A percentile compares a stretch with the other conserved stretches of the same genome.
Conservation (phyloP, 1,140 invertebrate genomes). For the Hyles vespertilio region DNA sequence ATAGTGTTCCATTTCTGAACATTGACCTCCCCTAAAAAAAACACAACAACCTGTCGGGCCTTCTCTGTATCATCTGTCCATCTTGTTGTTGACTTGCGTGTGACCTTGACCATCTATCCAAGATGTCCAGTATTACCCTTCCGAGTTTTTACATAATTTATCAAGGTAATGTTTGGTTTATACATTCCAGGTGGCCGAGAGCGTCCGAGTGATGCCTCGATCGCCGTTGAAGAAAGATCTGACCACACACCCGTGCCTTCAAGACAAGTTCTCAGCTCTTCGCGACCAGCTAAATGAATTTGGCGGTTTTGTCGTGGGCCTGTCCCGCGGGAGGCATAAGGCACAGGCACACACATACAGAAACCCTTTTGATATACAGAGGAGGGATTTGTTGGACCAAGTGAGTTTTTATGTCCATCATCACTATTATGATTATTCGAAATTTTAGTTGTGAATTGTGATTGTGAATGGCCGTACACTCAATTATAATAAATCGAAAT, state of each 20-base stretch:
- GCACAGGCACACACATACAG: constrained; percentile 86
- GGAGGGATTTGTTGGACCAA: constrained; percentile 93
- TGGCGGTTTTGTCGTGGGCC: constrained; percentile 87
- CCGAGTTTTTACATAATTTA: neutral
- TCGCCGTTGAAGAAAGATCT: constrained; percentile 85
- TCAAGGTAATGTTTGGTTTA: constrained; percentile 26
- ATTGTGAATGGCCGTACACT: too few relatives aligned
- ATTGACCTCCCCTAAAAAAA: too few relatives aligned
- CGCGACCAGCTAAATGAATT: constrained; percentile 92
- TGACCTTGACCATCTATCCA: too few relatives aligned
- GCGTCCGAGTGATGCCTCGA: constrained; percentile 83
- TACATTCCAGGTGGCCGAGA: constrained; percentile 77
- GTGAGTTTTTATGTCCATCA: constrained; percentile 30
- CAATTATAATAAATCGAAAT: too few relatives aligned
- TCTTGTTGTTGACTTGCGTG: too few relatives aligned
- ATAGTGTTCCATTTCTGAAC: too few relatives aligned
- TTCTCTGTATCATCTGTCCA: too few relatives aligned
- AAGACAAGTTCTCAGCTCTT: constrained; percentile 88
- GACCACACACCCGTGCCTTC: constrained; percentile 85
- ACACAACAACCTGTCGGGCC: too few relatives aligned
- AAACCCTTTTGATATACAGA: constrained; percentile 97
- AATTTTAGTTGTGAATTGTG: too few relatives aligned
- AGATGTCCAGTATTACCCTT: too few relatives aligned
- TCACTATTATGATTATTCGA: too few relatives aligned
- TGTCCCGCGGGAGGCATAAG: constrained; percentile 77